Conservation (phyloP, 2,113 vertebrate genomes). For the Nothocercus julius region DNA sequence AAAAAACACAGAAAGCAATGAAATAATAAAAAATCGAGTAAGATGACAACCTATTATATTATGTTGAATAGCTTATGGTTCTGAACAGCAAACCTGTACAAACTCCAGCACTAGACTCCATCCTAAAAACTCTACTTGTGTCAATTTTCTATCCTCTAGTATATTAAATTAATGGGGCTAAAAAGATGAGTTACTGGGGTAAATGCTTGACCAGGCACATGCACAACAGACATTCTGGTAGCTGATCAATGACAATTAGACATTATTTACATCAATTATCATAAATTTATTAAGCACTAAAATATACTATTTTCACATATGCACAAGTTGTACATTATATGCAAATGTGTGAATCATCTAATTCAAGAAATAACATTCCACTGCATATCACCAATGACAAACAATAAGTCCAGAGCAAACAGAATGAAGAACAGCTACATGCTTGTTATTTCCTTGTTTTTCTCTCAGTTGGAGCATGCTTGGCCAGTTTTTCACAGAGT, state of each 20-base stretch:
- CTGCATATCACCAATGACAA: too few relatives aligned
- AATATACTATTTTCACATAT: neutral
- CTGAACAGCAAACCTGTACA: neutral
- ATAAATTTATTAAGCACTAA: neutral
- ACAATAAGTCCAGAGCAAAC: neutral
- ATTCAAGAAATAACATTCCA: rapidly evolving
- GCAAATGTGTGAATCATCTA: neutral
- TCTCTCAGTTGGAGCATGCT: neutral
- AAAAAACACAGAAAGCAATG: neutral
- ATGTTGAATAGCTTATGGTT: neutral
- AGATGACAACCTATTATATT: neutral
- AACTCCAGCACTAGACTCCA: neutral
- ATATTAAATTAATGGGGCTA: neutral
- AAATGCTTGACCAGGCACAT: neutral
- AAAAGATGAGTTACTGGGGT: neutral
- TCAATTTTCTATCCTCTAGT: neutral
- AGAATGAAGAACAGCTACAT: neutral
- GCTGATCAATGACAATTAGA: neutral
- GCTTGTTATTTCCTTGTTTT: neutral
- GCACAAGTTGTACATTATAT: neutral
- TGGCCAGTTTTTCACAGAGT: neutral
- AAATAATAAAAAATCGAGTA: neutral
- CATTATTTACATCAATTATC: neutral
- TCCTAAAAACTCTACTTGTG: neutral
- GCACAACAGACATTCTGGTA: neutral